Evolutionary conservation across 2,888 invertebrate genomes (phyloP), one percentile per base, ranked within the genome.

Genomic region (Encarsia formosa): DNA sequence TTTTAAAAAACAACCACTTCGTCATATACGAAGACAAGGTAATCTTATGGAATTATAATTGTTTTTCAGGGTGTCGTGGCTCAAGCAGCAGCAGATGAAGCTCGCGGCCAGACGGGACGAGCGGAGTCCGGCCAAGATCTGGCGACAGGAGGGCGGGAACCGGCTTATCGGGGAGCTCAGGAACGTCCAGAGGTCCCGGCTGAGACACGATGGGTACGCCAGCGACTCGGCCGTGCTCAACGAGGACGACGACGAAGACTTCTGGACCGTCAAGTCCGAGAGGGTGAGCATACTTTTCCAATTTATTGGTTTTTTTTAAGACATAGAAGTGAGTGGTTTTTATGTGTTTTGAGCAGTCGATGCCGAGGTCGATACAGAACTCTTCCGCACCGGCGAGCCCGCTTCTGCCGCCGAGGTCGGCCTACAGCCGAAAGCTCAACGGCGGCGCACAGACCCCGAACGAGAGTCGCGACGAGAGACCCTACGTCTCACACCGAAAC

Each of bases 61-160:
- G 29, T 29, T 29, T 8, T 18, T 4, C 42, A 75, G 75, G 52
- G 63, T 70, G 53, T 71, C 89, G 49, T 91, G 90, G 90, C 78
- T 91, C 56, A 88, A 89, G 73, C 79, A 86, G 59, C 90, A 91
- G 68, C 90, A 91, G 68, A 82, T 87, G 70, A 89, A 89, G 70
- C 78, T 91, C 39, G 81, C 87, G 42, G 88, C 88, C 63, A 80
- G 86, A 61, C 81, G 84, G 63, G 88, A 88, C 69, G 83, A 85
- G 54, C 63, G 67, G 20, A 71, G 68, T 49, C 73, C 73, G 3
- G 63, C 65, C n/a, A 71, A 65, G 58, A 80, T 86, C 68, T 80
- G 85, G 71, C 78, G 85, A 57, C 85, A 86, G 66, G 86, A 88
- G 71, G 80, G 85, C 69, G 88, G 88, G 74, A 79, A 80, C 57